Conservation (phyloP, 2,113 vertebrate genomes). For the Marmota monax region DNA sequence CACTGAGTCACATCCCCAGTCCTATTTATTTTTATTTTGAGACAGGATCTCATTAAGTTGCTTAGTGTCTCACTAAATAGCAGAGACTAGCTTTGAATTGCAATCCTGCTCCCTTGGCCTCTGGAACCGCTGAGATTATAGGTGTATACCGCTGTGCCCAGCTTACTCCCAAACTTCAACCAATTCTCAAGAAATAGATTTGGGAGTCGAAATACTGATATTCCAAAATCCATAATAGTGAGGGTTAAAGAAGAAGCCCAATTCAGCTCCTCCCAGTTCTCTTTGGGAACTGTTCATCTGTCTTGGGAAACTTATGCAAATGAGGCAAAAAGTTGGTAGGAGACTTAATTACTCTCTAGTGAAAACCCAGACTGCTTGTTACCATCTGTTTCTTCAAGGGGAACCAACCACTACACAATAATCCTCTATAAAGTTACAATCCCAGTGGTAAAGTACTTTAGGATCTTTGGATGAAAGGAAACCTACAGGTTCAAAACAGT, state of each 20-base stretch:
- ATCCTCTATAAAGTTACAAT: slow-evolving; percentile 67
- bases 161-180: background rate
- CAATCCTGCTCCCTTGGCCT: too few species aligned
- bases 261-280: background rate
- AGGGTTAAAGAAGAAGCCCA: background rate
- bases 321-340: slow-evolving; percentile 40
- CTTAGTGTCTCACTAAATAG: too few species aligned
- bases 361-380: slow-evolving; percentile 74
- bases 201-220: background rate
- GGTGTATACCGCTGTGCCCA: too few species aligned
- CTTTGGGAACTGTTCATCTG: background rate
- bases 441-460: slow-evolving; percentile 72
- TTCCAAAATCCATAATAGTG: background rate
- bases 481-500: slow-evolving; percentile 61
- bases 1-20: too few species aligned
- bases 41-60: too few species aligned
- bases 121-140: too few species aligned
- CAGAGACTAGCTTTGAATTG: too few species aligned
- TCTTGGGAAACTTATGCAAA: slow-evolving; percentile 74
- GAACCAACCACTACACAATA: slow-evolving; percentile 54
- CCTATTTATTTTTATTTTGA: too few species aligned
- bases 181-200: background rate
- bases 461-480: slow-evolving; percentile 79
- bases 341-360: slow-evolving; percentile 75
- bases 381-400: slow-evolving; percentile 69